These are phyloP conservation scores for Myrmophylax atrothorax DNA, from an alignment of 2,113 vertebrate species.

Conservation along the genomic window DNA sequence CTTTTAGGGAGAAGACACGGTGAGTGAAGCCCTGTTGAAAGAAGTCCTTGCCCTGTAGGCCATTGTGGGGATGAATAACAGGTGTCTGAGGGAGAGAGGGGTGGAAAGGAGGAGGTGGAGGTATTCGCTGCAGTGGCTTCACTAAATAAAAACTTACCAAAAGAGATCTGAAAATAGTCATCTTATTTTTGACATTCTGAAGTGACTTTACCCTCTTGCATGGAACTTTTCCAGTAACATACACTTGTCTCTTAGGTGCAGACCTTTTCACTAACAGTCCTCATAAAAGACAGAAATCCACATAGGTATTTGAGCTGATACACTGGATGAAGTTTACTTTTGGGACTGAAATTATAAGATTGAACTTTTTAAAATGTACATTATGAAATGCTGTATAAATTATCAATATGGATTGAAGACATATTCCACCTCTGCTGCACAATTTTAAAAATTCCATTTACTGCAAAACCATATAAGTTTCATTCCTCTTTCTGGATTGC, in stretches of 20 bases:
- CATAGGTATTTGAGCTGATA: background rate
- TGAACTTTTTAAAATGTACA: background rate
- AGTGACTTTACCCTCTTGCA: background rate
- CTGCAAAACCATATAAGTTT: background rate
- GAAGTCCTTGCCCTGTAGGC: fast-evolving
- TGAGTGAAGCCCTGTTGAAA: background rate
- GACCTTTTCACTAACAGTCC: background rate
- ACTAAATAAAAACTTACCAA: background rate
- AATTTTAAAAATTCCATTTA: background rate
- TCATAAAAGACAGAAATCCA: background rate
- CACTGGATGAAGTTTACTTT: background rate
- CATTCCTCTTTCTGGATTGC: background rate
- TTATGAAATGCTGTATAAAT: background rate
- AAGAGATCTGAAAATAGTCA: background rate
- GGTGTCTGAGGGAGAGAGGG: background rate
- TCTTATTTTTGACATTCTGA: background rate
- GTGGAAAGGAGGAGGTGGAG: background rate
- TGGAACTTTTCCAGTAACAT: background rate
- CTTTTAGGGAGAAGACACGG: background rate
- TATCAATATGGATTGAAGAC: background rate
- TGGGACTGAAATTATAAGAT: background rate
- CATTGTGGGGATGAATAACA: background rate
- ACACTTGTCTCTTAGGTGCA: background rate
- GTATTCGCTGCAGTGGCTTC: background rate
- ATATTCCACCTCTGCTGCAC: background rate